Evolutionary conservation across 1,140 invertebrate genomes (phyloP).

Genomic region (Sarcophaga peregrina): DNA sequence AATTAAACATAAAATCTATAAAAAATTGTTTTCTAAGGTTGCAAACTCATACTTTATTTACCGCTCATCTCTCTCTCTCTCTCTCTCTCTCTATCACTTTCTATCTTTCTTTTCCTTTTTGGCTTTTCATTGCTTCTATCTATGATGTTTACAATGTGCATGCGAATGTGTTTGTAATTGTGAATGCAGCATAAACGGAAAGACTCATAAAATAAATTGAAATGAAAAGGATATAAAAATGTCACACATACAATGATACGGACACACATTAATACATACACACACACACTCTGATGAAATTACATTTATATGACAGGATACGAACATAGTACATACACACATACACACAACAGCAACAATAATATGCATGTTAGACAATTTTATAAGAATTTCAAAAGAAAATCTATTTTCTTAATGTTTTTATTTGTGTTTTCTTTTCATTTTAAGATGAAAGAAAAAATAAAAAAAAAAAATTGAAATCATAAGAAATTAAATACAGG

Average conservation of each 20-base stretch:
- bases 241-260: neutral
- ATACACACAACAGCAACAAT: neutral
- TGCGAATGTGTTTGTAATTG: neutral
- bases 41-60: neutral
- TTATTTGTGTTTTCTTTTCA: neutral
- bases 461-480: too few species aligned
- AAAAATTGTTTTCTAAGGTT: conserved; percentile 17
- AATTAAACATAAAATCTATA: conserved; percentile 20
- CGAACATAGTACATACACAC: neutral
- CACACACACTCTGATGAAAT: neutral
- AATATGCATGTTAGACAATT: conserved; percentile 9
- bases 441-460: too few species aligned
- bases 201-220: conserved; percentile 25
- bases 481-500: too few species aligned
- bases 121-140: too few species aligned
- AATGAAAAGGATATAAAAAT: conserved; percentile 18
- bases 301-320: neutral
- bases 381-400: neutral
- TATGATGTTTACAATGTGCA: too few species aligned
- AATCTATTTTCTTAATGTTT: conserved; percentile 3
- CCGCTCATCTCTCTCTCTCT: neutral
- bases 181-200: conserved; percentile 7
- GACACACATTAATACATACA: neutral
- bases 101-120: too few species aligned
- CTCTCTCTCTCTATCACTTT: neutral